Evolutionary conservation across 2,113 vertebrate genomes (phyloP), one percentile per base, ranked within the genome.

Genomic region (Rhea americana): DNA sequence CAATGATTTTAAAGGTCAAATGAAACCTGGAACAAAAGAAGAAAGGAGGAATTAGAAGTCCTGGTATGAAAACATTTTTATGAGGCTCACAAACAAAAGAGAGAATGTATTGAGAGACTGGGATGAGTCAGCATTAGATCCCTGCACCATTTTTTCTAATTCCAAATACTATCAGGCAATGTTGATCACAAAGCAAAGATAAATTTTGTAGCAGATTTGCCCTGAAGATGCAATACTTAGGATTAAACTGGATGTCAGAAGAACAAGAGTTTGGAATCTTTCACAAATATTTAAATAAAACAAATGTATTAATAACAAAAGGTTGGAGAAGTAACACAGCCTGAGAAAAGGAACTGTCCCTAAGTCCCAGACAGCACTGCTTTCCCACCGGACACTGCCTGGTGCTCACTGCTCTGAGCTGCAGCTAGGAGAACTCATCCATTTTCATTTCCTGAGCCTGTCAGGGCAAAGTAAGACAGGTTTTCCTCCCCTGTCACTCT

Each of bases 1-100:
- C 65, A 92, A 16, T n/a, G 51, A 51, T 75, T 88, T 80, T 50
- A 83, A 81, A 93, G 35, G 82, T 80, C 79, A 90, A 85, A 86
- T 50, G 39, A 76, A 83, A 89, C 32, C 35, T 3, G 24, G 66
- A 82, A 67, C 13, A 32, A 66, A 90, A 47, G 56, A 28, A 86
- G 53, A 84, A 86, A 90, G 70, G 15, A 41, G 14, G 39, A 20
- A 87, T 90, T 94, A 79, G 62, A 89, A 76, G 53, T 6, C 15
- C 9, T 85, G 45, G 5, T 51, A 92, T 82, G 45, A 92, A 76
- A 48, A 92, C 3, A 13, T 63, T 95, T 86, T 89, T n/a, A 56
- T 56, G 39, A 74, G 13, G 24, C 16, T 76, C n/a, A 15, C 39
- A 89, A 90, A 90, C 32, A 51, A 91, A 85, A 75, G 39, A 55